A percentile compares a stretch with the other conserved stretches of the same genome.
Conservation (phyloP, 2,888 invertebrate species). For the Neoscelio sp. region DNA sequence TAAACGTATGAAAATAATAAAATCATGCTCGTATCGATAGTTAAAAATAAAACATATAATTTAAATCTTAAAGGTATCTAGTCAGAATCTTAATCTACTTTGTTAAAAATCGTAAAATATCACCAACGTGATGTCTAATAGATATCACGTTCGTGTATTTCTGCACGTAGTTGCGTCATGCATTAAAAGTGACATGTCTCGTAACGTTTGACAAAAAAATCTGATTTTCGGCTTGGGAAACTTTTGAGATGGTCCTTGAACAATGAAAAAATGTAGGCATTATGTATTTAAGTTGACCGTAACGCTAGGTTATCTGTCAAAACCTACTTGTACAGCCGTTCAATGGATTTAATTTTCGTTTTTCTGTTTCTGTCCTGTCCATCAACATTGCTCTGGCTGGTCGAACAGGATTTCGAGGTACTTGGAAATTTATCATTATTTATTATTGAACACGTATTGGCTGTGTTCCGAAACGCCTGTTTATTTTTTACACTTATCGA, state of each 20-base stretch:
- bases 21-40: too few species aligned
- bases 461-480: constrained; percentile 81
- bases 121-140: too few species aligned
- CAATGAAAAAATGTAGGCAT: constrained; percentile 75
- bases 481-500: constrained; percentile 63
- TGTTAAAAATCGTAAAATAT: too few species aligned
- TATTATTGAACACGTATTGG: constrained; percentile 77
- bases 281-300: constrained; percentile 57
- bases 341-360: constrained; percentile 79
- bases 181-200: constrained; percentile 23
- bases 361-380: constrained; percentile 89
- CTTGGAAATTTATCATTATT: constrained; percentile 82
- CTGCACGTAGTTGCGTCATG: not conserved
- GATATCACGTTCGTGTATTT: too few species aligned
- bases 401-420: constrained; percentile 95
- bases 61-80: too few species aligned
- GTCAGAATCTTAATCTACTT: too few species aligned
- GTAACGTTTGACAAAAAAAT: constrained; percentile 48
- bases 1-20: too few species aligned
- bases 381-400: constrained; percentile 86
- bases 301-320: constrained; percentile 60
- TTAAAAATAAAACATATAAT: too few species aligned
- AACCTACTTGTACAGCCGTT: constrained; percentile 63
- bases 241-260: constrained; percentile 85
- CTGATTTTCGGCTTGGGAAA: constrained; percentile 82